These are phyloP conservation scores for Geococcyx californianus DNA, from an alignment of 2,113 vertebrate species.

Conservation along the genomic window DNA sequence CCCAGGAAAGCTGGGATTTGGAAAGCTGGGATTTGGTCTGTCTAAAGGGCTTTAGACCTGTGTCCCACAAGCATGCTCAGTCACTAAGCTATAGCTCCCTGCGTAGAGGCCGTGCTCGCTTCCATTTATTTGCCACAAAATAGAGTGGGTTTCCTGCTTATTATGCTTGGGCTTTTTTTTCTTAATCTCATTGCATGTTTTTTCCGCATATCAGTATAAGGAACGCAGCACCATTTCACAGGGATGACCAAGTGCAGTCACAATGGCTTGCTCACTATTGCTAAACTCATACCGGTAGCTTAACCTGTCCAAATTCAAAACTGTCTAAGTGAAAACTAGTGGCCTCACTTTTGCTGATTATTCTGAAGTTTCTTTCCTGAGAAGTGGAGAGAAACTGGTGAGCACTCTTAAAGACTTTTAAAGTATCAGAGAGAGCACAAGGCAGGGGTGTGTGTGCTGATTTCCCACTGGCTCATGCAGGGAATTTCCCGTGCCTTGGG, in stretches of 20 bases:
- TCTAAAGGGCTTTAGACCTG: not conserved
- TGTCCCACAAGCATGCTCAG: not conserved
- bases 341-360: not conserved
- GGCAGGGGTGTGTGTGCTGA: not conserved
- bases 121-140: not conserved
- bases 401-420: not conserved
- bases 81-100: not conserved
- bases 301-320: not conserved
- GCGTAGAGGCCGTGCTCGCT: not conserved
- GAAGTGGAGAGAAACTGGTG: not conserved
- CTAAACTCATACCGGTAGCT: accelerated
- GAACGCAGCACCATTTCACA: not conserved
- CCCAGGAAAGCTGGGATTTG: not conserved
- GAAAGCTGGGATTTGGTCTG: not conserved
- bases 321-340: not conserved
- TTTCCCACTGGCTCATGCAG: not conserved
- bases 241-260: accelerated
- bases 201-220: not conserved
- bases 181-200: not conserved
- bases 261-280: accelerated
- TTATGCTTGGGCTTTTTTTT: not conserved
- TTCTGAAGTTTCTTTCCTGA: not conserved
- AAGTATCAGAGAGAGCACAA: not conserved
- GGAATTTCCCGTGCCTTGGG: accelerated
- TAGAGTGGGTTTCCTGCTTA: not conserved